These are phyloP conservation scores for Limnodromus scolopaceus DNA, from an alignment of 2,797 vertebrate genomes.

Conservation along the genomic window DNA sequence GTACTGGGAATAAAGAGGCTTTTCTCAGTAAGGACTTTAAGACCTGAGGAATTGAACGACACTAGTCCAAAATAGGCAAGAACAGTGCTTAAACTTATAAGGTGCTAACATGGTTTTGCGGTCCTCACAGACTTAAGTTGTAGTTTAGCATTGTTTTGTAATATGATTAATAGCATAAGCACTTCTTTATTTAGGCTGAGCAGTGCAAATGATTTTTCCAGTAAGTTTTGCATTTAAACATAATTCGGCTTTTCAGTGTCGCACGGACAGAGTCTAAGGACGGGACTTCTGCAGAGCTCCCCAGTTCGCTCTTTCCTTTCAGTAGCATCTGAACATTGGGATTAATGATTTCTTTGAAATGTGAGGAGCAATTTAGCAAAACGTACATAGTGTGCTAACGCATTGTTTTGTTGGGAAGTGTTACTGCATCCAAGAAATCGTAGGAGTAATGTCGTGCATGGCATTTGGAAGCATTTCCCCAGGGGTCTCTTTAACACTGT, in stretches of 20 bases:
- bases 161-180: neutral
- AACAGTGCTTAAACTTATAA: neutral
- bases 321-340: neutral
- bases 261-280: neutral
- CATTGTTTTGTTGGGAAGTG: neutral
- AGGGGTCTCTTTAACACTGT: neutral
- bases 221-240: neutral
- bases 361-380: neutral
- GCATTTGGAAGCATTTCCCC: neutral
- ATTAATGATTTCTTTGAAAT: slow-evolving; percentile 16
- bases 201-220: neutral
- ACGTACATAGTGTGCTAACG: neutral
- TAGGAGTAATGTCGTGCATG: neutral
- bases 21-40: slow-evolving; percentile 35
- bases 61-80: neutral
- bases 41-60: neutral
- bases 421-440: neutral
- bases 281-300: neutral
- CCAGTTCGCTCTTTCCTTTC: neutral
- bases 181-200: neutral
- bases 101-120: neutral
- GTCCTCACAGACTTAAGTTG: neutral
- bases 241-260: neutral
- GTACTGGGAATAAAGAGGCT: slow-evolving; percentile 34
- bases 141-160: neutral